Evolutionary conservation across 2,797 vertebrate genomes (phyloP).

Genomic region (Anas georgica): DNA sequence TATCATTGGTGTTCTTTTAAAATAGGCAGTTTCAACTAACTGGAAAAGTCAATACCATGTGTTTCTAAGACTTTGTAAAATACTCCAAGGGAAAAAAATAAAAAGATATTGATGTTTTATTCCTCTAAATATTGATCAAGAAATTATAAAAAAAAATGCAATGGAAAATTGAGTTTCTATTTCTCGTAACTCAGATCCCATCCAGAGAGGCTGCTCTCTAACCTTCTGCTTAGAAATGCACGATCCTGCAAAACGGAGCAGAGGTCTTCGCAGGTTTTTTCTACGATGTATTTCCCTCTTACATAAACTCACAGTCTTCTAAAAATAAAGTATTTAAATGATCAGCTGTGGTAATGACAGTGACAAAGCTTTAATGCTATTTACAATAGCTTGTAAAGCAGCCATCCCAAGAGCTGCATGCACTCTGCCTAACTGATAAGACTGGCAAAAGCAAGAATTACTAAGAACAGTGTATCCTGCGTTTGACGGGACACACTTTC

Average conservation of each 20-base stretch:
- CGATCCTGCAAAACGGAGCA: neutral
- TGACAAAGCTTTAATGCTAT: neutral
- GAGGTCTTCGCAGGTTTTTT: neutral
- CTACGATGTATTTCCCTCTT: neutral
- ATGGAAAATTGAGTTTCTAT: neutral
- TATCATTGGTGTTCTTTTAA: neutral
- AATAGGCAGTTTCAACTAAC: neutral
- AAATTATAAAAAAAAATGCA: neutral
- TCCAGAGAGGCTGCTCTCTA: neutral
- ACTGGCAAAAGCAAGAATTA: neutral
- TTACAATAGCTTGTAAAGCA: neutral
- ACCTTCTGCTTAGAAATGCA: neutral
- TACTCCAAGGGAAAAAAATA: neutral
- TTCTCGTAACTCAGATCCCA: neutral
- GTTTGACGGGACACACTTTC: neutral
- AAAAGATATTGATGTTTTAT: neutral
- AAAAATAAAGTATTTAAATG: neutral
- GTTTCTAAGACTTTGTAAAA: neutral
- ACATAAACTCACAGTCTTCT: neutral
- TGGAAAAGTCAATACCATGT: neutral
- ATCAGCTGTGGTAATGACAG: neutral
- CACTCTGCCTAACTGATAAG: neutral
- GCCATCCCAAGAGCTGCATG: neutral
- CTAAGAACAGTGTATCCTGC: neutral
- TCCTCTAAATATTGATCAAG: neutral